Base-by-base conservation (phyloP, 2,113 vertebrate genomes). In the Upupa epops region DNA sequence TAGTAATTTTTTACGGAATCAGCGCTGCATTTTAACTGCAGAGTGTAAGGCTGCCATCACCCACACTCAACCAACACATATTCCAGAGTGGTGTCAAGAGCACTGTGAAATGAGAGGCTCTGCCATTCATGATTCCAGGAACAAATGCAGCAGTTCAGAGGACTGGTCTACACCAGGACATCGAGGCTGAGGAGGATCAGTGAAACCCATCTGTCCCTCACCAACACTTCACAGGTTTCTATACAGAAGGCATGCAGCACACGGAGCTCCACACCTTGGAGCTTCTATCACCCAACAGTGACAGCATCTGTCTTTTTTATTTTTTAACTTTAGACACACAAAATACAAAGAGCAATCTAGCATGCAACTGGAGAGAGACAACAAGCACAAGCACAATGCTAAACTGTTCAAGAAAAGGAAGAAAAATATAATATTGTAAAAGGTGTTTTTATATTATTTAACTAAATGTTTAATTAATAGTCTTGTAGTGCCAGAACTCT, bases 211-310 rank as follows among this genome's bases (percentile, higher is more conserved):
- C 71, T 54, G 25, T 45, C 21, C 31, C 19, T 17, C 25, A 24
- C 25, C 8, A 42, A 18, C 17, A 13, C 8, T 5, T 56, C n/a
- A 29, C 0, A 2, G 29, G 8, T 12, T 26, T 70, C 56, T 29
- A 34, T 3, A 15, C 17, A 48, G 46, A 0, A 1, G 17, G 10
- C 1, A 4, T 1, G 6, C 2, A 46, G 31, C 45, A 55, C 31
- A 6, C 2, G 7, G 46, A 21, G 20, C 46, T 48, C 46, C 46
- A 73, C 26, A 10, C 19, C 54, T 17, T 1, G 2, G 49, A 71
- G 37, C 64, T 52, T 26, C n/a, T 51, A 49, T 12, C 34, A 66
- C 14, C 29, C 84, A 40, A 34, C 34, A 75, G 16, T 17, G 34
- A 31, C 26, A 64, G 13, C 34, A 26, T 18, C 22, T 42, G 11